Conservation (phyloP, 2,888 invertebrate species). For the Sinopyrophorus schimmeli region DNA sequence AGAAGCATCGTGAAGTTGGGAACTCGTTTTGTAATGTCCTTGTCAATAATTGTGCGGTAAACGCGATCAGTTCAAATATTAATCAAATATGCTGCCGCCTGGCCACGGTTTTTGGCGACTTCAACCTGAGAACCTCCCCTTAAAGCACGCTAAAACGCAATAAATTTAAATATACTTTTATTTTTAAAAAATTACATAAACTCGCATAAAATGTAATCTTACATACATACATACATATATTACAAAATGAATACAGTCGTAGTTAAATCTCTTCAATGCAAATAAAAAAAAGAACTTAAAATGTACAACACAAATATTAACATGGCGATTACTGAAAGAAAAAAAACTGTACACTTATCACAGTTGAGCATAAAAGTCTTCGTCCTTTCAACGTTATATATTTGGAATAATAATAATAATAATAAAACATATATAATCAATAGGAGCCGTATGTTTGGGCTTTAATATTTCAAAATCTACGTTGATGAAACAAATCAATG, state of each 20-base stretch:
- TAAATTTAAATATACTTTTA: slow-evolving; percentile 9
- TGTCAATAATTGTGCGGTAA: no score
- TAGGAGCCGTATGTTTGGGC: not conserved
- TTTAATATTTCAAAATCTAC: no score
- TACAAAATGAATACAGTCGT: slow-evolving; percentile 18
- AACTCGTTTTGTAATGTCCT: no score
- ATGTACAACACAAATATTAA: slow-evolving; percentile 31
- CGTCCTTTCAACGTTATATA: slow-evolving; percentile 13
- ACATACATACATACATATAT: slow-evolving; percentile 31
- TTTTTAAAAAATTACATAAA: slow-evolving; percentile 19
- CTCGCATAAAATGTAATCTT: slow-evolving; percentile 16
- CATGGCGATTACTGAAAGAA: slow-evolving; percentile 23
- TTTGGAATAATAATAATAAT: slow-evolving; percentile 10
- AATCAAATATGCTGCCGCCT: no score
- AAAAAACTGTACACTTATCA: slow-evolving; percentile 31
- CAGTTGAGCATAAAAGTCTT: slow-evolving; percentile 25
- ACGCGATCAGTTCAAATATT: no score
- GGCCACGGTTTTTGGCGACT: no score
- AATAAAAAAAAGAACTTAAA: no score
- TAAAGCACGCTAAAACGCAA: no score
- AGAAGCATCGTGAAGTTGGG: no score
- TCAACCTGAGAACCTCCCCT: no score
- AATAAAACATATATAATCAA: slow-evolving; percentile 14
- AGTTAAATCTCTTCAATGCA: slow-evolving; percentile 15
- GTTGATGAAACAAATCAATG: no score